phyloP scores from a whole-genome alignment of 2,113 vertebrate genomes.

The Rostratula benghalensis region DNA sequence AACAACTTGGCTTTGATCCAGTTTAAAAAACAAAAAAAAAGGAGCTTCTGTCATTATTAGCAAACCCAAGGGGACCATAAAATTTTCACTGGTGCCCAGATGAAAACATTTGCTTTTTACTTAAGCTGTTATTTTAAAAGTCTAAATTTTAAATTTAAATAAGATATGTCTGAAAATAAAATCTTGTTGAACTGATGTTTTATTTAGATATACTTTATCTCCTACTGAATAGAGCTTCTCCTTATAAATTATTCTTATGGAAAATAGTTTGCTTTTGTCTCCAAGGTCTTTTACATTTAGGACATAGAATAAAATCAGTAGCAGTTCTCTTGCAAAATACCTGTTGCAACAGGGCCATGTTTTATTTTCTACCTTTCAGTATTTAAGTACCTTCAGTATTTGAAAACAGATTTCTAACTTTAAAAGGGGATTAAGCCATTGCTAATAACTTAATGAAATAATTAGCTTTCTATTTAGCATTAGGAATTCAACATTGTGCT shows the following conservation, averaged over 20 bases:
- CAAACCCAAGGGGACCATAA: conserved; percentile 59
- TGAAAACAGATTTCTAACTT: background rate
- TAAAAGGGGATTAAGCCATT: background rate
- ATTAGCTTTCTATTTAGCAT: background rate
- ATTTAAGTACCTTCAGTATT: background rate
- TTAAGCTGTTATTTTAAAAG: conserved; percentile 12
- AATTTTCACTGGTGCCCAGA: conserved; percentile 44
- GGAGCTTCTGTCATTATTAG: conserved; percentile 34
- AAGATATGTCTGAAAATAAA: conserved; percentile 11
- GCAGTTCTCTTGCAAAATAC: background rate
- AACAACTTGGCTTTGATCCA: conserved; percentile 66
- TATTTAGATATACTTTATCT: conserved; percentile 39
- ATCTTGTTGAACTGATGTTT: conserved; percentile 21
- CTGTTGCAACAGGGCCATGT: background rate
- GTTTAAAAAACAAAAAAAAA: background rate
- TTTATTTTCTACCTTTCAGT: background rate
- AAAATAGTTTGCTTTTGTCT: conserved; percentile 6
- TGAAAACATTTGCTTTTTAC: conserved; percentile 7
- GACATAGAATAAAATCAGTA: background rate
- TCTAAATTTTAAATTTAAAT: conserved; percentile 53
- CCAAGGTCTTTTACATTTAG: conserved; percentile 31
- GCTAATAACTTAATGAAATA: background rate
- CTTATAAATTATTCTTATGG: background rate
- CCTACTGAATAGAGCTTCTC: background rate
- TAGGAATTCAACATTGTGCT: background rate